Evolutionary conservation across 1,140 invertebrate species (phyloP), one percentile per base, ranked within the genome.

Genomic region (Mycetomoellerius zeteki): DNA sequence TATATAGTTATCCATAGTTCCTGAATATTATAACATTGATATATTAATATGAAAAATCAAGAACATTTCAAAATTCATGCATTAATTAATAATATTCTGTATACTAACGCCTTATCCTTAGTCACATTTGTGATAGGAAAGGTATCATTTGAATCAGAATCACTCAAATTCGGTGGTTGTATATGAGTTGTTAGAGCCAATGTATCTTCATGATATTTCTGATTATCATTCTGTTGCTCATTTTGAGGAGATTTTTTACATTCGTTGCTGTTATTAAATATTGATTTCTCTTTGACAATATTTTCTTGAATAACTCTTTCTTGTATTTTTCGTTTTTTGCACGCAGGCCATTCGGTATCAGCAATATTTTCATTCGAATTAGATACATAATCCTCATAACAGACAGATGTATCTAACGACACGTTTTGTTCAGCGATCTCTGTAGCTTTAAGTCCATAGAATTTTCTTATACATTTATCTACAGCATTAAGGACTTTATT

Each of bases 311-410:
- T 16, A 30, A 64, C 10, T 60, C 81, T 89, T 54, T 88, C 73
- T 85, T 78, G 30, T 43, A 92, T 60, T 91, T 92, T 93, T 75
- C 89, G 78, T 87, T 90, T 94, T 81, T 93, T 93, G 65, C 72
- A 90, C 12, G 60, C 85, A 60, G 86, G 64, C 69, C 24, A 67
- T 88, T 92, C 90, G n/a, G 24, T 56, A 12, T 90, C 81, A 16
- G 2, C 3, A 54, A 50, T 7, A 52, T 43, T 12, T 47, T 85
- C 47, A n/a, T 67, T 78, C 24, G 0, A 7, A 58, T 47, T 81
- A 27, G 64, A 60, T 43, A 72, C 58, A 33, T 87, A 85, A 80
- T 90, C 88, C 80, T 78, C 73, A 56, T 89, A 91, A 24, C 88
- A 75, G 47, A 73, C 52, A 52, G 89, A 82, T 27, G 56, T 76